phyloP scores from a whole-genome alignment of 2,113 vertebrate genomes.

The Perca schrenkii region DNA sequence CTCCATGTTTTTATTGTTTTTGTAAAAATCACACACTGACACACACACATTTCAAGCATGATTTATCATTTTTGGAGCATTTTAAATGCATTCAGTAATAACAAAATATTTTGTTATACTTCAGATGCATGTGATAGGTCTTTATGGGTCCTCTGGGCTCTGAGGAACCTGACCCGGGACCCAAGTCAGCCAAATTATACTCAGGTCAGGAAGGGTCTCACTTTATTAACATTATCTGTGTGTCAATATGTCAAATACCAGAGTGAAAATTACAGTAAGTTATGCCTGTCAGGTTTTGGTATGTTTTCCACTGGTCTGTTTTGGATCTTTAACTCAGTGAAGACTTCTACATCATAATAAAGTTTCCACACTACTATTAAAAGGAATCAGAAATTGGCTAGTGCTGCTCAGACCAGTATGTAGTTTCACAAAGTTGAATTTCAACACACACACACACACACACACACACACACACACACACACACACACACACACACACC shows the following conservation, averaged over 20 bases:
- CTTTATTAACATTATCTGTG: not conserved
- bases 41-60: not conserved
- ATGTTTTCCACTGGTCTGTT: not conserved
- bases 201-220: not conserved
- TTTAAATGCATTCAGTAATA: not conserved
- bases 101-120: not conserved
- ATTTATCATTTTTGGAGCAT: not conserved
- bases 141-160: not conserved
- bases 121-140: not conserved
- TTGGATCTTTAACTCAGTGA: not conserved
- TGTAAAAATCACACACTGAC: not conserved
- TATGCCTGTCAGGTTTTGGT: not conserved
- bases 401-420: not conserved
- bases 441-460: slow-evolving; percentile 19
- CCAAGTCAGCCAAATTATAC: not conserved
- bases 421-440: slow-evolving; percentile 8
- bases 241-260: not conserved
- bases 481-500: slow-evolving; percentile 9
- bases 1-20: not conserved
- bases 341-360: not conserved
- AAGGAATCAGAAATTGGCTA: slow-evolving; percentile 6
- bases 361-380: not conserved
- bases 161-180: not conserved
- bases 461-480: slow-evolving; percentile 11
- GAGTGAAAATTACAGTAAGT: not conserved